These are phyloP conservation scores for Leptobrachium ailaonicum DNA, from an alignment of 2,113 vertebrate genomes.

Conservation along the genomic window DNA sequence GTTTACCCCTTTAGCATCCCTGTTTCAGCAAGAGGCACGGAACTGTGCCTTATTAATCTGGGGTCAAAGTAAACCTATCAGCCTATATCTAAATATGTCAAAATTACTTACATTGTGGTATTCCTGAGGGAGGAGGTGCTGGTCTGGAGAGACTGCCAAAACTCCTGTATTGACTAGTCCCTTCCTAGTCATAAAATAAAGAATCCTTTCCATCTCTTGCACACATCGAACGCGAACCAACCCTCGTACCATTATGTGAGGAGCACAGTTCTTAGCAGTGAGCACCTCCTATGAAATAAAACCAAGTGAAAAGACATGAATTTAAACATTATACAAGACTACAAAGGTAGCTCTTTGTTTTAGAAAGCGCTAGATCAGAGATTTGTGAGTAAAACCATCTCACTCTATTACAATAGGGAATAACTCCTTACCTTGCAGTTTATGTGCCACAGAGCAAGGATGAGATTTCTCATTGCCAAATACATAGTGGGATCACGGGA, in stretches of 20 bases:
- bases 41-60: too few relatives aligned
- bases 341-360: too few relatives aligned
- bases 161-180: conserved; percentile 94
- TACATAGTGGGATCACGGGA: conserved; percentile 97
- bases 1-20: too few relatives aligned
- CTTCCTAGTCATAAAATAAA: conserved; percentile 93
- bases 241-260: conserved; percentile 87
- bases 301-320: background rate
- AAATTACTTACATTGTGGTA: conserved; percentile 76
- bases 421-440: conserved; percentile 80
- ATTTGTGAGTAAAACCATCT: too few relatives aligned
- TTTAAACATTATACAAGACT: background rate
- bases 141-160: conserved; percentile 71
- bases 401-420: background rate
- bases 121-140: conserved; percentile 82
- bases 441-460: conserved; percentile 88
- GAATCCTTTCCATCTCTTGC: conserved; percentile 88
- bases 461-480: conserved; percentile 91
- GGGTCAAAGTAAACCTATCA: too few relatives aligned
- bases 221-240: conserved; percentile 91
- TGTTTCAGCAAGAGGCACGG: too few relatives aligned
- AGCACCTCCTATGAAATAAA: conserved; percentile 80
- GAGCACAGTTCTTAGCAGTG: conserved; percentile 82
- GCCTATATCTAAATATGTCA: background rate
- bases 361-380: too few relatives aligned